Evolutionary conservation across 2,797 vertebrate genomes (phyloP).

Genomic region (Poecilia picta): DNA sequence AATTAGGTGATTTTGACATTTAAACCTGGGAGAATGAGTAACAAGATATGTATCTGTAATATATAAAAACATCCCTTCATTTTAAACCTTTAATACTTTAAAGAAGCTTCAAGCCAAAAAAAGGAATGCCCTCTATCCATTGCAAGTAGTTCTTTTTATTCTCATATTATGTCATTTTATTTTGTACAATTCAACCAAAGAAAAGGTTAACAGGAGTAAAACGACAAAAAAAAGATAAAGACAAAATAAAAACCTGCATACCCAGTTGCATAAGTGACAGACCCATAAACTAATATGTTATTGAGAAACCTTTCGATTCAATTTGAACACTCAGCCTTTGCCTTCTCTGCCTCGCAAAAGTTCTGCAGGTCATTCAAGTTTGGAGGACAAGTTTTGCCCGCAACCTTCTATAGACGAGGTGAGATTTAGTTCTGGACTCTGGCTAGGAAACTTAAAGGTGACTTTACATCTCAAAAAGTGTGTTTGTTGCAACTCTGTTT

Average conservation of each 20-base stretch:
- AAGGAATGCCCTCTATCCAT: slow-evolving; percentile 15
- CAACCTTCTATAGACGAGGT: not conserved
- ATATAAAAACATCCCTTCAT: slow-evolving; percentile 29
- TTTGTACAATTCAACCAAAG: not conserved
- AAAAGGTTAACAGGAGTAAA: not conserved
- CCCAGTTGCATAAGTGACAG: not conserved
- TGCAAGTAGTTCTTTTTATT: slow-evolving; percentile 9
- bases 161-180: not conserved
- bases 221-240: not conserved
- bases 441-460: not conserved
- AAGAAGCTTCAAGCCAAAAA: slow-evolving; percentile 27
- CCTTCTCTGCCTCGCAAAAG: not conserved
- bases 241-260: not conserved
- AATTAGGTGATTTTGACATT: slow-evolving; percentile 60
- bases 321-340: not conserved
- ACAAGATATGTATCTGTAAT: slow-evolving; percentile 45
- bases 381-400: not conserved
- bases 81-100: slow-evolving; percentile 33
- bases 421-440: not conserved
- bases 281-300: not conserved
- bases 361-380: not conserved
- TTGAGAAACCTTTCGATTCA: not conserved
- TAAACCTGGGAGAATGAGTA: slow-evolving; percentile 48
- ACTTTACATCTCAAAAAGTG: not conserved
- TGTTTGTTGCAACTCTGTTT: not conserved